These are phyloP conservation scores for Rhynchomys soricoides DNA, from an alignment of 2,113 vertebrate genomes.

Conservation along the genomic window DNA sequence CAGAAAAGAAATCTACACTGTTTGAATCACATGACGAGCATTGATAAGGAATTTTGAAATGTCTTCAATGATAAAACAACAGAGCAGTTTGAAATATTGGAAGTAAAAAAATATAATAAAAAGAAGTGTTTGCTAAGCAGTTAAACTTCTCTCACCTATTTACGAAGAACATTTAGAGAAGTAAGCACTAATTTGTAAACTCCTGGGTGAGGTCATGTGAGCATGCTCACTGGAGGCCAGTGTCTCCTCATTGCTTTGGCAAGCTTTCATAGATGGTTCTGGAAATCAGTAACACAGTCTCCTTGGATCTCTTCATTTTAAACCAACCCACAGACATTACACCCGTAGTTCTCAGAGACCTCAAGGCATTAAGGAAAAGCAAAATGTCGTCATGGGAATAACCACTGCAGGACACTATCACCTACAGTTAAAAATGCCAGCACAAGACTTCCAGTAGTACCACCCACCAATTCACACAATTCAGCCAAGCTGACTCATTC, in stretches of 20 bases:
- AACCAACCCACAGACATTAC: conserved; percentile 41
- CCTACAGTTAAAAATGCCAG: conserved; percentile 32
- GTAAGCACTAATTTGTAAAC: background rate
- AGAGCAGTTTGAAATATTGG: background rate
- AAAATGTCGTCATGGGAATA: conserved; percentile 72
- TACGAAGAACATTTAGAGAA: background rate
- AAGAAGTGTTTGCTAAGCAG: background rate
- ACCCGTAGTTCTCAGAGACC: background rate
- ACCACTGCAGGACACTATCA: background rate
- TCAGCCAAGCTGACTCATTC: conserved; percentile 62
- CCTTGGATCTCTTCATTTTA: conserved; percentile 52
- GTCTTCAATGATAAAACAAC: background rate
- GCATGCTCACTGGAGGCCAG: background rate
- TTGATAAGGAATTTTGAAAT: conserved; percentile 35
- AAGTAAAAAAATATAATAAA: conserved; percentile 1
- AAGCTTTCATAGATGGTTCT: conserved; percentile 20
- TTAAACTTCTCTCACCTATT: background rate
- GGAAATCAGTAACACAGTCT: background rate
- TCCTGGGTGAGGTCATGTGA: background rate
- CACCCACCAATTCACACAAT: conserved; percentile 58
- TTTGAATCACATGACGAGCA: background rate
- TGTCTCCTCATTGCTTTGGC: background rate
- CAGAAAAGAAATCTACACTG: background rate
- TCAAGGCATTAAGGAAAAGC: conserved; percentile 51
- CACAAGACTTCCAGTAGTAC: conserved; percentile 45